These are phyloP conservation scores for Drosophila albomicans DNA, from an alignment of 1,140 invertebrate species.

Conservation along the genomic window DNA sequence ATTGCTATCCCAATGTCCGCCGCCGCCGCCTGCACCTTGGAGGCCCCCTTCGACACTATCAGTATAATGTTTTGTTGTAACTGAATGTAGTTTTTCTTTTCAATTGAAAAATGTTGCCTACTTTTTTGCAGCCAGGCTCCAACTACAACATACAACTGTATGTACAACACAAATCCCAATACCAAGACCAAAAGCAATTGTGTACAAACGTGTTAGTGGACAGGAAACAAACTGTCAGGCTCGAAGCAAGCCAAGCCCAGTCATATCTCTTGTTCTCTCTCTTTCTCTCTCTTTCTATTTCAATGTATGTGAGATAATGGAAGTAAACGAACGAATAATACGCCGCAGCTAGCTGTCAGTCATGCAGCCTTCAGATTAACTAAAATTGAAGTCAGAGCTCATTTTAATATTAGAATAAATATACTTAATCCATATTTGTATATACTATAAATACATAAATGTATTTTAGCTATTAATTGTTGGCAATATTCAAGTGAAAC, in stretches of 20 bases:
- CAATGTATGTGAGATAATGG: slow-evolving; percentile 40
- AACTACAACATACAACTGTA: neutral
- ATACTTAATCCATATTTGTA: neutral
- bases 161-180: slow-evolving; percentile 5
- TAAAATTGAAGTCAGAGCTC: neutral
- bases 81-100: slow-evolving; percentile 51
- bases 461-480: neutral
- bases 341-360: slow-evolving; percentile 1
- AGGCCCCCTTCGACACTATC: slow-evolving; percentile 55
- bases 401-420: neutral
- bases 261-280: neutral
- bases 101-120: slow-evolving; percentile 66
- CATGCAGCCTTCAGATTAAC: neutral
- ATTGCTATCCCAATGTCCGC: neutral
- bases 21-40: neutral
- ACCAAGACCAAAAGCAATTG: slow-evolving; percentile 43
- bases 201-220: slow-evolving; percentile 51
- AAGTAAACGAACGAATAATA: slow-evolving; percentile 31
- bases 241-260: slow-evolving; percentile 24
- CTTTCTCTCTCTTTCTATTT: no score
- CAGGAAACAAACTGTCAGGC: slow-evolving; percentile 53
- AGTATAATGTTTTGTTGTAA: slow-evolving; percentile 62
- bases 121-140: slow-evolving; percentile 45
- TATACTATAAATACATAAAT: neutral
- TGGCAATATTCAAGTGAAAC: no score